phyloP scores from a whole-genome alignment of 2,113 vertebrate genomes.

The Amblyopsis rosae region DNA sequence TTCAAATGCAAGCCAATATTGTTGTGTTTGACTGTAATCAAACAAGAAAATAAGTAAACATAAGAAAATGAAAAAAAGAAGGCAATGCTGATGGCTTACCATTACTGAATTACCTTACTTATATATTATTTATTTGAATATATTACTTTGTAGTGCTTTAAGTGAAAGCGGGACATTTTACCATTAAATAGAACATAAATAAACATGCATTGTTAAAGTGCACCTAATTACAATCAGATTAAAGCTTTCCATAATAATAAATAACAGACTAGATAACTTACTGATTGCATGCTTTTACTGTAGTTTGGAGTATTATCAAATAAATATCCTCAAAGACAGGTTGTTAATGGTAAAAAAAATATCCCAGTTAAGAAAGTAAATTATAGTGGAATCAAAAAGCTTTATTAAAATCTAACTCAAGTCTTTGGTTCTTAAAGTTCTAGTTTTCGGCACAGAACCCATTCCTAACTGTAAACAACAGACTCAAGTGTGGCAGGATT shows the following conservation, averaged over 20 bases:
- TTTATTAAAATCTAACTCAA: slow-evolving; percentile 24
- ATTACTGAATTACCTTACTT: not conserved
- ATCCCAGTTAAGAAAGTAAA: not conserved
- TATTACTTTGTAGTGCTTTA: slow-evolving; percentile 15
- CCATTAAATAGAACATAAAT: slow-evolving; percentile 52
- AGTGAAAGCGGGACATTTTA: slow-evolving; percentile 35
- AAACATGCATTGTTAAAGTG: slow-evolving; percentile 59
- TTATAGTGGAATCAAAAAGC: slow-evolving; percentile 26
- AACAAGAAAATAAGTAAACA: slow-evolving; percentile 21
- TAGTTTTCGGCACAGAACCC: slow-evolving; percentile 23
- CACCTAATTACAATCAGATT: slow-evolving; percentile 30
- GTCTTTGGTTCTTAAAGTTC: slow-evolving; percentile 60
- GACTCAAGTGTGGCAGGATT: slow-evolving; percentile 15
- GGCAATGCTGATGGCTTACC: not conserved
- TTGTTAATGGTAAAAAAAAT: slow-evolving; percentile 10
- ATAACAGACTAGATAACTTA: slow-evolving; percentile 14
- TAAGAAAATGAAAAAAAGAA: slow-evolving; percentile 18
- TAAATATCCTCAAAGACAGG: slow-evolving; percentile 10
- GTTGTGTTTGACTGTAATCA: slow-evolving; percentile 13
- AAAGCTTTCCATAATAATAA: slow-evolving; percentile 15
- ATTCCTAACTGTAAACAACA: slow-evolving; percentile 23
- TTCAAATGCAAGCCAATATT: not conserved
- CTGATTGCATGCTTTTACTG: slow-evolving; percentile 48
- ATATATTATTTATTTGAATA: not conserved
- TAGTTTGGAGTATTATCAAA: slow-evolving; percentile 14